Evolutionary conservation across 2,888 invertebrate species (phyloP).

Genomic region (Habrosyne pyritoides): DNA sequence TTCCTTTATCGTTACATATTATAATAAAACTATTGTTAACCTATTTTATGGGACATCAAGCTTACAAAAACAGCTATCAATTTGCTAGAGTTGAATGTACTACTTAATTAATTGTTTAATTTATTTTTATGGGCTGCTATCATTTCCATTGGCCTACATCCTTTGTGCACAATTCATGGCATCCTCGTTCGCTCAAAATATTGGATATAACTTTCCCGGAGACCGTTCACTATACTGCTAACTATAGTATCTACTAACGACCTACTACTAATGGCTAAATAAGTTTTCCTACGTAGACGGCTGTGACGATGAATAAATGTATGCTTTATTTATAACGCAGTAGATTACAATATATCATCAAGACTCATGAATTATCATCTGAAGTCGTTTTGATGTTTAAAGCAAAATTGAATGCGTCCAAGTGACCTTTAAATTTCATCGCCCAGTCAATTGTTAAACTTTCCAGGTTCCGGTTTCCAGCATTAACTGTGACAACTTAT

Average conservation of each 20-base stretch:
- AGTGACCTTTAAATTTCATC: not conserved
- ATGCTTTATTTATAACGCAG: too few species aligned
- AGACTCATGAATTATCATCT: too few species aligned
- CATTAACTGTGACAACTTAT: not conserved
- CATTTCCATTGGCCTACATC: not conserved
- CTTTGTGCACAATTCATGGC: not conserved
- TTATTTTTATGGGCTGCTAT: conserved; percentile 1
- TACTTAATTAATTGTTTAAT: conserved; percentile 2
- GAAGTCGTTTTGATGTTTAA: too few species aligned
- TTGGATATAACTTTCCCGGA: not conserved
- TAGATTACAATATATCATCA: too few species aligned
- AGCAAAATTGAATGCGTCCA: not conserved
- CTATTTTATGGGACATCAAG: not conserved
- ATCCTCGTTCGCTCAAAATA: not conserved
- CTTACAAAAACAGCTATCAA: not conserved
- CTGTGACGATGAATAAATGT: too few species aligned
- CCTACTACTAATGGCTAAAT: too few species aligned
- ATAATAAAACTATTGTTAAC: not conserved
- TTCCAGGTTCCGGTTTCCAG: not conserved
- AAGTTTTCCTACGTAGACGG: too few species aligned
- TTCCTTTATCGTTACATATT: not conserved
- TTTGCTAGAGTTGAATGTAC: not conserved
- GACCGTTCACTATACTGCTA: too few species aligned
- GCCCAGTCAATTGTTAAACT: not conserved
- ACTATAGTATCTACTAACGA: too few species aligned